A percentile compares a stretch with the other conserved stretches of the same genome.
Conservation (phyloP, 2,797 vertebrate genomes). For the Chelmon rostratus region DNA sequence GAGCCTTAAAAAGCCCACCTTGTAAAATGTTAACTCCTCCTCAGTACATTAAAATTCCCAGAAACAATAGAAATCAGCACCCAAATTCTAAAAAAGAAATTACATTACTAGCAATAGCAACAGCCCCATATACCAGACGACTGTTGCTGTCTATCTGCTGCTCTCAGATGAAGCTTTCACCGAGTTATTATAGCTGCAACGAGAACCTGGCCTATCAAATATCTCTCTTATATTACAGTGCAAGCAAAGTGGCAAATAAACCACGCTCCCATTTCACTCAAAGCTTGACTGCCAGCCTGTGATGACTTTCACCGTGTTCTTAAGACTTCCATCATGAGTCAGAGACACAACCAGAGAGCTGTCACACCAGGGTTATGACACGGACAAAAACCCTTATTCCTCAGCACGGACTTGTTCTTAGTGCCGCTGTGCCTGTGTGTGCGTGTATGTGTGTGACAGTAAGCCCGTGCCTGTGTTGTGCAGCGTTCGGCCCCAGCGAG, state of each 20-base stretch:
- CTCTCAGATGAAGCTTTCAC: conserved; percentile 17
- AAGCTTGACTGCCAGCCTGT: conserved; percentile 11
- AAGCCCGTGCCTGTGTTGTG: background rate
- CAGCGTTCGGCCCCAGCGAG: conserved; percentile 1
- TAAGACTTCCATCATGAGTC: conserved; percentile 40
- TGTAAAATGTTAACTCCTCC: conserved; percentile 6
- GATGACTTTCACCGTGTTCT: conserved; percentile 35
- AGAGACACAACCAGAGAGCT: conserved; percentile 20
- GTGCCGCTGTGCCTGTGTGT: background rate
- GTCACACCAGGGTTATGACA: conserved; percentile 23
- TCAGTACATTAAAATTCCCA: background rate
- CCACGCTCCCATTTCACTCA: conserved; percentile 15
- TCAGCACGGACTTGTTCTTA: conserved; percentile 14
- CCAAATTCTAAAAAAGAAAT: background rate
- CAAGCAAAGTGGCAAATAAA: conserved; percentile 41
- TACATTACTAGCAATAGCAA: background rate
- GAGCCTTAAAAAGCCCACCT: no score
- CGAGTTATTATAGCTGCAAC: conserved; percentile 17
- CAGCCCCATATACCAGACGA: background rate
- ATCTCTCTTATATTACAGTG: background rate
- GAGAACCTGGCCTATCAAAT: conserved; percentile 28
- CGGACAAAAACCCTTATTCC: conserved; percentile 10
- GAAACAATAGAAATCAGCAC: background rate
- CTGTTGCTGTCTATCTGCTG: conserved; percentile 1
- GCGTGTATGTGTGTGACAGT: background rate